Evolutionary conservation across 2,797 vertebrate species (phyloP), one percentile per base, ranked within the genome.

Genomic region (Geotrypetes seraphini): DNA sequence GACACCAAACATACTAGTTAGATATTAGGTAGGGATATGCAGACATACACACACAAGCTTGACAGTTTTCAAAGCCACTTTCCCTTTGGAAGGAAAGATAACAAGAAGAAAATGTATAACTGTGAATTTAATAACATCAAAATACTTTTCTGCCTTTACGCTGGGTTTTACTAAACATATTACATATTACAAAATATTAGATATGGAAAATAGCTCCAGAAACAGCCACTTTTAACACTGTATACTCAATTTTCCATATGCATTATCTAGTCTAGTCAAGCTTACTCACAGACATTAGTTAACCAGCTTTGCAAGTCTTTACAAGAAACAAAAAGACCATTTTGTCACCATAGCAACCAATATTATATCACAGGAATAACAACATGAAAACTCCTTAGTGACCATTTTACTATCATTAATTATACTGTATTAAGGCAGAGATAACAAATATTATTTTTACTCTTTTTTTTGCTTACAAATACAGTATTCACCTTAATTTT

Each of bases 401-500:
- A 75, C 73, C 65, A 74, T 64, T 81, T 81, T 78, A 75, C 61
- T 69, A 61, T 78, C 67, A 79, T 79, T 81, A 81, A 76, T 77
- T 75, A 72, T 47, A 73, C 77, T 66, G 69, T 71, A 70, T 78
- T 78, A 69, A 64, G 70, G 64, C 51, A 60, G 59, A 53, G 58
- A 43, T 28, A 28, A 38, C 41, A 38, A 55, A 51, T 60, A 59
- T 60, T 69, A 43, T 50, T 52, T 60, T 39, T n/a, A n/a, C n/a
- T n/a, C n/a, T 43, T 52, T 40, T 31, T 53, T n/a, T 1, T 29
- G 44, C 29, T 38, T 23, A 28, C 44, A 68, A 72, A 54, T n/a
- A 28, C n/a, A 36, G 5, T 22, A 65, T 43, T 47, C 46, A 43
- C 15, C 6, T 44, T 54, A 36, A 24, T n/a, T 46, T 60, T 52